A percentile compares a stretch with the other conserved stretches of the same genome.
Conservation (phyloP, 1,140 invertebrate species). For the Holcopasites calliopsidis region DNA sequence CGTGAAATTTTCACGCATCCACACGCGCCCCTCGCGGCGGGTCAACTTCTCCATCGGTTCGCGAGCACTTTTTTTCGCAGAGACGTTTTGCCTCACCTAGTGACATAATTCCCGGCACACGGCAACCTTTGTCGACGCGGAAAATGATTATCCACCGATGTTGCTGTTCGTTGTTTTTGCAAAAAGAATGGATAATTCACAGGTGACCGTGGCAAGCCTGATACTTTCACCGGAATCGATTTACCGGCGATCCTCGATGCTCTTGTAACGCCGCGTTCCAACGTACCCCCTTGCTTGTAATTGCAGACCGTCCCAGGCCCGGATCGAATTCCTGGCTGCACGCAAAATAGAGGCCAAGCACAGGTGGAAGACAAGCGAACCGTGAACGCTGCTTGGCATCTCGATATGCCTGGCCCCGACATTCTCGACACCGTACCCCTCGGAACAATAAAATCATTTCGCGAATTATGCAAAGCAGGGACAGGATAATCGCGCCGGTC, state of each 20-base stretch:
- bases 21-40: too few relatives aligned
- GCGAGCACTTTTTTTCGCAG: neutral
- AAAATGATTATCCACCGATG: too few relatives aligned
- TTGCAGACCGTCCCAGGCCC: neutral
- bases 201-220: too few relatives aligned
- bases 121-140: too few relatives aligned
- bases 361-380: neutral
- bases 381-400: conserved; percentile 9
- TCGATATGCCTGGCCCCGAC: neutral
- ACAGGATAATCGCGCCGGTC: neutral
- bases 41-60: too few relatives aligned
- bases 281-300: neutral
- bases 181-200: too few relatives aligned
- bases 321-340: neutral
- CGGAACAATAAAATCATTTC: conserved; percentile 35
- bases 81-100: neutral
- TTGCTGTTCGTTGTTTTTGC: neutral
- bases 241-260: neutral
- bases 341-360: neutral
- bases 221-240: conserved; percentile 32
- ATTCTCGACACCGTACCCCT: too few relatives aligned
- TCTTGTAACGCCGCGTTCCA: neutral
- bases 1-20: neutral
- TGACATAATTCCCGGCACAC: conserved; percentile 26
- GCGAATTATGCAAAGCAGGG: conserved; percentile 22